These are phyloP conservation scores for Pavo muticus DNA, from an alignment of 2,113 vertebrate species.

Conservation along the genomic window DNA sequence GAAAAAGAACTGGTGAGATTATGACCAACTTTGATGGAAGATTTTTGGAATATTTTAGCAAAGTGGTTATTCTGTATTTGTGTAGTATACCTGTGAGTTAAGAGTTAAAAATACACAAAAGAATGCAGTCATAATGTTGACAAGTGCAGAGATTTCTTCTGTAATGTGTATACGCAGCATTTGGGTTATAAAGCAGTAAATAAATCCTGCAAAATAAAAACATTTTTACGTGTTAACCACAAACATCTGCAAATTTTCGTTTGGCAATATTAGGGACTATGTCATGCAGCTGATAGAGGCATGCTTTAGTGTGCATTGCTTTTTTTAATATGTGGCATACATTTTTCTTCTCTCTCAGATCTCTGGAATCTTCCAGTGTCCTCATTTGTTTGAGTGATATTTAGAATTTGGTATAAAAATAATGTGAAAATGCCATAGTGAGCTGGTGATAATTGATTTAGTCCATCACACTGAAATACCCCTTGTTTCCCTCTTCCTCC, in stretches of 20 bases:
- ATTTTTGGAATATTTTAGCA: neutral
- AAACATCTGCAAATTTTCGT: neutral
- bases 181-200: neutral
- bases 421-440: conserved; percentile 68
- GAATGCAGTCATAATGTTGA: neutral
- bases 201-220: neutral
- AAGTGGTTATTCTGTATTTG: neutral
- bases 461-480: conserved; percentile 76
- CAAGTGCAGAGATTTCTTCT: neutral
- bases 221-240: neutral
- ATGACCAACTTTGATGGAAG: neutral
- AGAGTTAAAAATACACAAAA: neutral
- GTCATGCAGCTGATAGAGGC: neutral
- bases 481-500: conserved; percentile 79
- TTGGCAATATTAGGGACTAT: neutral
- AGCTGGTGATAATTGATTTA: conserved; percentile 83
- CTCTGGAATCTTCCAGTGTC: conserved; percentile 2
- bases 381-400: conserved; percentile 20
- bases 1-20: neutral
- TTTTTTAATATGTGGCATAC: neutral
- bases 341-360: neutral
- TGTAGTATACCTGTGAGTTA: neutral
- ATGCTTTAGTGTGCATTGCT: neutral
- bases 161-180: neutral
- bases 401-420: conserved; percentile 68